Conservation (phyloP, 2,113 vertebrate genomes). For the Gallinago jamesoni region DNA sequence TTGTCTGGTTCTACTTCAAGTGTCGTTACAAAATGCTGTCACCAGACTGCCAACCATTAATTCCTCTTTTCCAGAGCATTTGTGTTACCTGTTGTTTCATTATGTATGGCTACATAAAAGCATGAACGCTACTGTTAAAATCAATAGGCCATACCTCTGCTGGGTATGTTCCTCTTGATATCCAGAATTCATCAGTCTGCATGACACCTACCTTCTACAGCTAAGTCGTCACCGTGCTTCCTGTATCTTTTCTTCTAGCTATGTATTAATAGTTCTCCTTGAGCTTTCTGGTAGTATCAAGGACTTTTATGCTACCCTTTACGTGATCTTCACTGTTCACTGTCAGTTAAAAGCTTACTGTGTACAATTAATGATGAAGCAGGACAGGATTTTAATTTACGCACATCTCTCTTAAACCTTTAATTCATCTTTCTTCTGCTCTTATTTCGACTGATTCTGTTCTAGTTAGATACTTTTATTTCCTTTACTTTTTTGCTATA, state of each 20-base stretch:
- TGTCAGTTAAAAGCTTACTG: background rate
- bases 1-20: background rate
- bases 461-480: background rate
- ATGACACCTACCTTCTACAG: background rate
- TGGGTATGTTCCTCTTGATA: background rate
- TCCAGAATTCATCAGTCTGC: background rate
- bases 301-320: background rate
- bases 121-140: background rate
- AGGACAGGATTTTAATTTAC: background rate
- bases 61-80: background rate
- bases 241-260: background rate
- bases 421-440: background rate
- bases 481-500: background rate
- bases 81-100: background rate
- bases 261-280: background rate
- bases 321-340: background rate
- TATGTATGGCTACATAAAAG: background rate
- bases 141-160: background rate
- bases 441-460: background rate
- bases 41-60: background rate
- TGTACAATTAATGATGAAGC: background rate
- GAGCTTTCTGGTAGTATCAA: background rate
- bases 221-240: background rate
- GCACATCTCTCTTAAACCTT: background rate
- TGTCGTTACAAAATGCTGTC: background rate